phyloP scores from a whole-genome alignment of 2,797 vertebrate species.

The Acrocephalus scirpaceus region DNA sequence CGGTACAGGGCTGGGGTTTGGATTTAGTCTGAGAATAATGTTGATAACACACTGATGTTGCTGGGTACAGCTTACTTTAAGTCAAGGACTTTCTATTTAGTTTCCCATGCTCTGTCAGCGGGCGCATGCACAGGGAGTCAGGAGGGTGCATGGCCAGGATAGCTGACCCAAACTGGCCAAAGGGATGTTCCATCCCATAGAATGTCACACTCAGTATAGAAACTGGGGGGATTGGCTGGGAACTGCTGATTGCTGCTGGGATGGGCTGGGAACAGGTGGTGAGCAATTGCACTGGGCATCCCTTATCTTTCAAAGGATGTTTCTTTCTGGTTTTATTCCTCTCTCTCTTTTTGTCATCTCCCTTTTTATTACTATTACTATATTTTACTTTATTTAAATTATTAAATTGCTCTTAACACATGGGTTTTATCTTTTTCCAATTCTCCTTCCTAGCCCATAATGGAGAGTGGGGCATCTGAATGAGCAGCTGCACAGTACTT shows the following conservation, averaged over 20 bases:
- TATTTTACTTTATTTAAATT: neutral
- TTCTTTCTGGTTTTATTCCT: neutral
- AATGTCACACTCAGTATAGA: neutral
- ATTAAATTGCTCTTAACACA: neutral
- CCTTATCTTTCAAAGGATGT: neutral
- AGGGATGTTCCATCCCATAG: neutral
- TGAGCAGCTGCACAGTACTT: neutral
- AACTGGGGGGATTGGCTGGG: neutral
- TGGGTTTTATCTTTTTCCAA: neutral
- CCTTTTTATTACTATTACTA: neutral
- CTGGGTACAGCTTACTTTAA: neutral
- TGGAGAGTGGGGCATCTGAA: neutral
- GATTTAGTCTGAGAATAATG: neutral
- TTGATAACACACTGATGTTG: neutral
- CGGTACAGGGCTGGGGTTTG: neutral
- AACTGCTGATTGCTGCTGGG: neutral
- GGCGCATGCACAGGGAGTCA: neutral
- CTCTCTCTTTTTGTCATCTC: neutral
- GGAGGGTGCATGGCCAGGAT: neutral
- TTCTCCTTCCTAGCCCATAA: neutral
- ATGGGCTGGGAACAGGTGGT: neutral
- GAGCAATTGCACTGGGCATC: neutral
- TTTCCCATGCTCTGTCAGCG: neutral
- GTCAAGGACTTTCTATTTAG: neutral
- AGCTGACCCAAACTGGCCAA: neutral